phyloP scores from a whole-genome alignment of 2,888 invertebrate genomes.

The Meteorus cinctellus region DNA sequence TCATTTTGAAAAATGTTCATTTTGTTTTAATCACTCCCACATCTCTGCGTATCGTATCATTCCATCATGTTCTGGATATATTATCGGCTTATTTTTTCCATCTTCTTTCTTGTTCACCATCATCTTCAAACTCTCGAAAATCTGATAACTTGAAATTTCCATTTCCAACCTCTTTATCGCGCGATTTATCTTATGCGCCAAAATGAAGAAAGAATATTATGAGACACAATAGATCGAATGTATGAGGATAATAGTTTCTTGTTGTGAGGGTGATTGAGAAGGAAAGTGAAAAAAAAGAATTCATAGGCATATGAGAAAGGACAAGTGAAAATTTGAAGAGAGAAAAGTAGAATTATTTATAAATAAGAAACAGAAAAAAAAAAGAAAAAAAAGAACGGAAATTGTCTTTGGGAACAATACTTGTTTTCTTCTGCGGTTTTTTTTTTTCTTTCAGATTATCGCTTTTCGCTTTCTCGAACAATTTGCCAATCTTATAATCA shows the following conservation, averaged over 20 bases:
- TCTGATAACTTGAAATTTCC: not conserved
- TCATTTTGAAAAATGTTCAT: conserved; percentile 57
- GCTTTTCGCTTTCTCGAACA: not conserved
- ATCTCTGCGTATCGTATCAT: conserved; percentile 41
- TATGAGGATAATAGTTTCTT: not conserved
- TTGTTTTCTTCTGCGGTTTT: not conserved
- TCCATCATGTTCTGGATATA: conserved; percentile 11
- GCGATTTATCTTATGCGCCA: not conserved
- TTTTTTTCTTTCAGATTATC: not conserved
- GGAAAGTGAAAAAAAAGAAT: not conserved
- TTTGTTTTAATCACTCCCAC: conserved; percentile 41
- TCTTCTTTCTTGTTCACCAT: not conserved
- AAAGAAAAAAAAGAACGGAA: not conserved
- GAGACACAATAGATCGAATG: not conserved
- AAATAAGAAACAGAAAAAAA: conserved; percentile 17
- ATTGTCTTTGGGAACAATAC: conserved; percentile 14
- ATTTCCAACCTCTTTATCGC: not conserved
- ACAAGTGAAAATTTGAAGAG: not conserved
- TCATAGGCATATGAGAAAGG: conserved; percentile 29
- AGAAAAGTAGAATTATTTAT: conserved; percentile 39
- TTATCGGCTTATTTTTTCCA: conserved; percentile 12
- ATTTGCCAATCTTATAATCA: not conserved
- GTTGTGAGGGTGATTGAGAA: not conserved
- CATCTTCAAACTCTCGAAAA: not conserved
- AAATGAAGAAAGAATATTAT: not conserved